phyloP scores from a whole-genome alignment of 2,113 vertebrate genomes.

The Tragelaphus buxtoni region DNA sequence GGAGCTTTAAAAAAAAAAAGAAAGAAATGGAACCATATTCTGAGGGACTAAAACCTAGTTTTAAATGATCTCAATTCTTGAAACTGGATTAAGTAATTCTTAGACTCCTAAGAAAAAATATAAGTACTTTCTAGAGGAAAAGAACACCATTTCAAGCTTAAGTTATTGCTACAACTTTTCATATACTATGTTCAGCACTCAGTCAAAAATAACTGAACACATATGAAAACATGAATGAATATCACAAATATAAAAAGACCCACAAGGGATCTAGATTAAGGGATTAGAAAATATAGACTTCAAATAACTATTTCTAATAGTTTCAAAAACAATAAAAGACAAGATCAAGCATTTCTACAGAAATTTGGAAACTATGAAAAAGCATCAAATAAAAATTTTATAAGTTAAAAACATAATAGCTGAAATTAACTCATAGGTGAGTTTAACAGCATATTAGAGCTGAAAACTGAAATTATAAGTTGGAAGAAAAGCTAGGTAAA shows the following conservation, averaged over 20 bases:
- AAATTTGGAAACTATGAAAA: conserved; percentile 1
- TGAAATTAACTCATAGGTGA: not conserved
- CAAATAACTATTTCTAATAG: not conserved
- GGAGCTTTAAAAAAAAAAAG: not conserved
- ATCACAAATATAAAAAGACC: not conserved
- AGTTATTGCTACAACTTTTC: not conserved
- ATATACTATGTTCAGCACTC: not conserved
- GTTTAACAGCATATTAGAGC: not conserved
- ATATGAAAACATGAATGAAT: not conserved
- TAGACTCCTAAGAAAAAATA: not conserved
- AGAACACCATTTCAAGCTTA: not conserved
- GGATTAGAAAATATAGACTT: not conserved
- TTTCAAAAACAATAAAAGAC: not conserved
- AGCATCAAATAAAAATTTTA: not conserved
- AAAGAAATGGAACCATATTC: not conserved
- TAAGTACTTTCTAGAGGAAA: not conserved
- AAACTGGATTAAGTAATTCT: not conserved
- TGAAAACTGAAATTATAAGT: conserved; percentile 20
- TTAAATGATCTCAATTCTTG: not conserved
- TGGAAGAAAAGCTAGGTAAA: not conserved
- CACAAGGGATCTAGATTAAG: not conserved
- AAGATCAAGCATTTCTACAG: not conserved
- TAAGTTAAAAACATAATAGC: not conserved
- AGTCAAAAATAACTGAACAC: not conserved
- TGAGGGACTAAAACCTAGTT: not conserved